These are phyloP conservation scores for Sepiola atlantica DNA, from an alignment of 2,888 invertebrate species.

Conservation along the genomic window DNA sequence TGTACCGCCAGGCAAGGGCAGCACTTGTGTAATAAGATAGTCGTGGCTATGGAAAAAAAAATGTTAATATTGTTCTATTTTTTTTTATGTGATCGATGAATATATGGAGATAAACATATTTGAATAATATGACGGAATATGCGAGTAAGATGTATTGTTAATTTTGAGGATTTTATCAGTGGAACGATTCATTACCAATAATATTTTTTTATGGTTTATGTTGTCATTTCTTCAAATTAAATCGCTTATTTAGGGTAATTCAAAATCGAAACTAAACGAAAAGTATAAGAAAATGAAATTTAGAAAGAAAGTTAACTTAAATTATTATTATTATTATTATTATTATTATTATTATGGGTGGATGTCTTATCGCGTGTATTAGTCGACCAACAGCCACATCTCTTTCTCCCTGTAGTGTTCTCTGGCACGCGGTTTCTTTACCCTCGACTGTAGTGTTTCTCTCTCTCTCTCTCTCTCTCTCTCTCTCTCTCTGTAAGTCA, in stretches of 20 bases:
- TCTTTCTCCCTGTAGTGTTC: neutral
- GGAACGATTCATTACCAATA: neutral
- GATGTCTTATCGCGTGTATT: neutral
- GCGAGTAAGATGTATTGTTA: neutral
- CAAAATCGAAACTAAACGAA: neutral
- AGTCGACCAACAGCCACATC: too few species aligned
- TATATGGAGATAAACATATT: slow-evolving; percentile 12
- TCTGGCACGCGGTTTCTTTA: neutral
- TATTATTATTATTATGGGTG: too few species aligned
- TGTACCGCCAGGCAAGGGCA: slow-evolving; percentile 18
- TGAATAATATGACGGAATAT: slow-evolving; percentile 21
- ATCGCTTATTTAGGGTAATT: neutral
- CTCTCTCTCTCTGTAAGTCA: neutral
- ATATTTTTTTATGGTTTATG: neutral
- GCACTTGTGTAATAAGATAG: slow-evolving; percentile 32
- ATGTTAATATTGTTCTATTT: neutral
- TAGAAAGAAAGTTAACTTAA: too few species aligned
- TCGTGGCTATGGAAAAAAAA: neutral
- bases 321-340: too few species aligned
- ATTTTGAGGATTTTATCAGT: neutral
- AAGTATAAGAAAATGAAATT: too few species aligned
- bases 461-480: too few species aligned
- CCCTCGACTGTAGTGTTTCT: neutral
- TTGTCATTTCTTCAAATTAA: neutral
- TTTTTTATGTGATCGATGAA: neutral